These are phyloP conservation scores for Aromia moschata DNA, from an alignment of 2,888 invertebrate species.

Conservation along the genomic window DNA sequence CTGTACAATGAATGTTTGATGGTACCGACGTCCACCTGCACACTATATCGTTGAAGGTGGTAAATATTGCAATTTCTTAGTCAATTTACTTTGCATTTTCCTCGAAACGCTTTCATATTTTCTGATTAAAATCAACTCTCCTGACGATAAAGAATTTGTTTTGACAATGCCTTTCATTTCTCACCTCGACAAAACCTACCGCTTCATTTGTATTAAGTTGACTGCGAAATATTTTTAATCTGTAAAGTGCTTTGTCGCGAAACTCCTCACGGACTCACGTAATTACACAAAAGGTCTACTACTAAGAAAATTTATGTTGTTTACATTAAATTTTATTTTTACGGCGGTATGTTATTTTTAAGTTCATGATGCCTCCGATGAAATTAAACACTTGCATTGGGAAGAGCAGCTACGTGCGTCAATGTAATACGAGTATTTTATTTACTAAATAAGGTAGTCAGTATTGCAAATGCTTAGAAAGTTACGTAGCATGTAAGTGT, in stretches of 20 bases:
- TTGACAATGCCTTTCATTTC: conserved; percentile 14
- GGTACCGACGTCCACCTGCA: no score
- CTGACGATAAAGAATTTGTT: conserved; percentile 14
- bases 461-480: no score
- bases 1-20: no score
- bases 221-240: conserved; percentile 17
- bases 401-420: no score
- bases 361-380: no score
- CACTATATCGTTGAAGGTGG: conserved; percentile 8
- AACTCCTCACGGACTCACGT: conserved; percentile 13
- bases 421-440: no score
- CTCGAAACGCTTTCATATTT: conserved; percentile 10
- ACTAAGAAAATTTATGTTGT: neutral
- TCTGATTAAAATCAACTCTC: conserved; percentile 13
- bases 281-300: conserved; percentile 11
- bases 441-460: no score
- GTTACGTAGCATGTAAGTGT: no score
- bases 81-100: conserved; percentile 17
- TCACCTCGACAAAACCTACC: conserved; percentile 16
- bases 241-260: conserved; percentile 16
- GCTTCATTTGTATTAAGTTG: conserved; percentile 16
- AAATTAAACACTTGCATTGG: no score
- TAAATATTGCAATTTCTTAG: conserved; percentile 12
- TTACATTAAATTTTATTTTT: neutral
- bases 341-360: no score